Evolutionary conservation across 2,113 vertebrate genomes (phyloP), one percentile per base, ranked within the genome.

Genomic region (Arvicanthis niloticus): DNA sequence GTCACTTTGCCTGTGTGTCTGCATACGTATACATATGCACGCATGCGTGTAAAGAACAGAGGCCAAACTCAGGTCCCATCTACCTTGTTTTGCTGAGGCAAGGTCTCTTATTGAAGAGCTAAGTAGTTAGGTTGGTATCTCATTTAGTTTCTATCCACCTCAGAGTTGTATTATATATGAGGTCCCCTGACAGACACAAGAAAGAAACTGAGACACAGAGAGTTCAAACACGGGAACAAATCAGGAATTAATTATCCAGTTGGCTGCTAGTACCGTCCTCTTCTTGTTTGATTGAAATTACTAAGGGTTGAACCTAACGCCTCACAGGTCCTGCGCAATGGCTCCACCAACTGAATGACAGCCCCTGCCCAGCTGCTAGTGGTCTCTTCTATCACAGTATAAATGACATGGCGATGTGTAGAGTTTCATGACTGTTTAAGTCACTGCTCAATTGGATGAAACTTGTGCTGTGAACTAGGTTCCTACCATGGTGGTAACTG

Each of bases 171-270:
- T 68, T 80, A 65, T 19, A 65, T 15, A 45, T 62, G 48, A 56
- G 8, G 22, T 58, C 6, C 11, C 67, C 88, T 73, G 81, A 72
- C 53, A 70, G 67, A 37, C 42, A 42, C 29, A 34, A 31, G 45
- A 65, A 91, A 53, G 72, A 95, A 94, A 93, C 56, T 17, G 72
- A 94, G 89, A 40, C 87, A 51, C 75, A 65, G 19, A 65, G 45
- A 65, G 13, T 34, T 78, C 45, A n/a, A 37, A 65, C 31, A 29
- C 70, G 80, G 48, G n/a, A 42, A 48, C 7, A 31, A 21, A 22
- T 34, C 29, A 60, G 60, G 22, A 72, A 58, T 91, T 62, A 72
- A 58, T 91, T 62, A 60, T 26, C 86, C 88, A 81, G 48, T 88
- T 84, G 24, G 42, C 56, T 81, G 37, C 37, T 53, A 24, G 45